A percentile compares a stretch with the other conserved stretches of the same genome.
These are phyloP conservation scores for Aplodontia rufa DNA, from an alignment of 2,113 vertebrate species.

Conservation along the genomic window DNA sequence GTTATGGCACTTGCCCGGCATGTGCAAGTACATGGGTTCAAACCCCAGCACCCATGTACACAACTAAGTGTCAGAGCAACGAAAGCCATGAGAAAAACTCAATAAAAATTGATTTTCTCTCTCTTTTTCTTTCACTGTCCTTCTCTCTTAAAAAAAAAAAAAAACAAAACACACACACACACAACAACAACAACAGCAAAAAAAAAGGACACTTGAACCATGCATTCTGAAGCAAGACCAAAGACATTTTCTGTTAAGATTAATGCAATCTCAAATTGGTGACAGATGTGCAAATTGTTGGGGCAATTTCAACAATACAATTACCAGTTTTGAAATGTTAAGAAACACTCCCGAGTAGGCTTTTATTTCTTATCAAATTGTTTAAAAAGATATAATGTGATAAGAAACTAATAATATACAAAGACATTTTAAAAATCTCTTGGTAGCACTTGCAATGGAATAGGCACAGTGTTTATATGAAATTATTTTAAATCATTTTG, in stretches of 20 bases:
- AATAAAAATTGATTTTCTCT: too few relatives aligned
- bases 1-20: too few relatives aligned
- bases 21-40: too few relatives aligned
- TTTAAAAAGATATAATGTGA: not conserved
- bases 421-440: constrained; percentile 4
- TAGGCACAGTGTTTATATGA: not conserved
- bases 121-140: too few relatives aligned
- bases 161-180: too few relatives aligned
- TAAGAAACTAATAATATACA: not conserved
- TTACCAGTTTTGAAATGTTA: constrained; percentile 25
- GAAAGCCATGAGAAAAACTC: too few relatives aligned
- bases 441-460: not conserved
- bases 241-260: not conserved
- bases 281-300: not conserved
- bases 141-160: too few relatives aligned
- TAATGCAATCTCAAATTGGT: not conserved
- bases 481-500: constrained; percentile 50
- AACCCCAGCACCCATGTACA: too few relatives aligned
- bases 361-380: not conserved
- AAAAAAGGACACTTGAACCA: not conserved
- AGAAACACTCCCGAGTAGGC: not conserved
- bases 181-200: too few relatives aligned
- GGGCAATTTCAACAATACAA: not conserved
- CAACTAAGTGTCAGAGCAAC: too few relatives aligned
- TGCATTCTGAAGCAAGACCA: not conserved